A percentile compares a stretch with the other conserved stretches of the same genome.
These are phyloP conservation scores for Antedon mediterranea DNA, from an alignment of 53 echinoderm and acorn worm genomes.

Conservation along the genomic window DNA sequence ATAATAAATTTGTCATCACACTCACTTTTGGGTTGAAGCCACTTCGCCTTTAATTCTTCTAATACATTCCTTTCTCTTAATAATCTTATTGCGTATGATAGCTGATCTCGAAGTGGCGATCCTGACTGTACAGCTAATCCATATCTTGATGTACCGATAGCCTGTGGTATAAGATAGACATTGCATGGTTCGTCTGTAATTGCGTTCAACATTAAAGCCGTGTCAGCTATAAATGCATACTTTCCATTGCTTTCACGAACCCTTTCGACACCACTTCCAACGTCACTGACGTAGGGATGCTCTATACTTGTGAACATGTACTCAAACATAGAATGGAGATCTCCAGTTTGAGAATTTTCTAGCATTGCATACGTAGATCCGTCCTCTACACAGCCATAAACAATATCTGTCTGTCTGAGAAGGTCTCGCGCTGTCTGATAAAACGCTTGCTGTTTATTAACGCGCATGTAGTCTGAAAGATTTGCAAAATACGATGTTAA, in stretches of 20 bases:
- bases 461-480: slow-evolving; percentile 62
- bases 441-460: slow-evolving; percentile 56
- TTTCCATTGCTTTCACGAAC: slow-evolving; percentile 77
- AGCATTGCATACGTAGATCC: slow-evolving; percentile 84
- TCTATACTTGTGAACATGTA: slow-evolving; percentile 72
- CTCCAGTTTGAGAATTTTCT: slow-evolving; percentile 53
- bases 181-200: slow-evolving; percentile 53
- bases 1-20: slow-evolving; percentile 36
- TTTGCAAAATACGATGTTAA: slow-evolving; percentile 73
- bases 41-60: slow-evolving; percentile 35
- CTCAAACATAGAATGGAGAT: slow-evolving; percentile 68
- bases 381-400: slow-evolving; percentile 72
- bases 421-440: slow-evolving; percentile 67
- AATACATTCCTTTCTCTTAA: slow-evolving; percentile 38
- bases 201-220: slow-evolving; percentile 45
- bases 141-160: slow-evolving; percentile 67
- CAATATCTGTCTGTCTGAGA: slow-evolving; percentile 68
- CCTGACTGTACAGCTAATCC: slow-evolving; percentile 77
- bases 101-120: slow-evolving; percentile 71
- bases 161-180: slow-evolving; percentile 67
- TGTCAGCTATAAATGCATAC: slow-evolving; percentile 85
- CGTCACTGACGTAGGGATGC: slow-evolving; percentile 66
- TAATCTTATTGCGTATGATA: slow-evolving; percentile 48
- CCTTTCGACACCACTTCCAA: slow-evolving; percentile 65
- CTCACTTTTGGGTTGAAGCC: slow-evolving; percentile 60